phyloP scores from a whole-genome alignment of 37 sponge, comb jelly and placozoan species.

The Ephydatia muelleri region DNA sequence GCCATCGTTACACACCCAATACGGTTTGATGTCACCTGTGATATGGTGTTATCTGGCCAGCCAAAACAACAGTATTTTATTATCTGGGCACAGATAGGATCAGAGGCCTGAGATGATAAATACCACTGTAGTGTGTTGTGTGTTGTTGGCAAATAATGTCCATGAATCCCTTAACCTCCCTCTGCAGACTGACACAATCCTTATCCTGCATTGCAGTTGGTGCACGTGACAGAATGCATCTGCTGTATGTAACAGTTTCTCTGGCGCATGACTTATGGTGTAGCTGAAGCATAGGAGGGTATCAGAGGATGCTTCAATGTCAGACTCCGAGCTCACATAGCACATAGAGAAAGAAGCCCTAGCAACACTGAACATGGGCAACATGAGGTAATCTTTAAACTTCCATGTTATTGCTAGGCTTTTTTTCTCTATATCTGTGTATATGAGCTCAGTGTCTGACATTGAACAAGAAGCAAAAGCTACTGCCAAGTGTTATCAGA shows the following conservation, averaged over 20 bases:
- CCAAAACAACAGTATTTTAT: conserved; percentile 5
- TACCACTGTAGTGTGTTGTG: conserved; percentile 15
- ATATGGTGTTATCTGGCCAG: conserved; percentile 12
- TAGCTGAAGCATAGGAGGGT: too few relatives aligned
- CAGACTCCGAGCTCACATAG: conserved; percentile 6
- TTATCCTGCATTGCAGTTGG: conserved; percentile 1
- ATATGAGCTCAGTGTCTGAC: too few relatives aligned
- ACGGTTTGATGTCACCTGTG: neutral
- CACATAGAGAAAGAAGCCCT: too few relatives aligned
- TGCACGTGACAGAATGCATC: conserved; percentile 32
- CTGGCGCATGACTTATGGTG: conserved; percentile 31
- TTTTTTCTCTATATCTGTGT: conserved; percentile 16
- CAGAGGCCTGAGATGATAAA: conserved; percentile 8
- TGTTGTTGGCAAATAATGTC: conserved; percentile 13
- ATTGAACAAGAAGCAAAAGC: conserved; percentile 37
- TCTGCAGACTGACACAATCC: neutral
- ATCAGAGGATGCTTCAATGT: too few relatives aligned
- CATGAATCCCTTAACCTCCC: conserved; percentile 11
- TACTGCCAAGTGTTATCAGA: conserved; percentile 22
- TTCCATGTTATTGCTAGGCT: conserved; percentile 18
- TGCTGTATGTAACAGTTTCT: conserved; percentile 27
- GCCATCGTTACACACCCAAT: neutral
- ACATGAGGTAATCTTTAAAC: too few relatives aligned
- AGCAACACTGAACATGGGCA: too few relatives aligned
- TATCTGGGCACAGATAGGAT: conserved; percentile 8